phyloP scores from a whole-genome alignment of 2,888 invertebrate genomes.

The Agonopterix arenella region DNA sequence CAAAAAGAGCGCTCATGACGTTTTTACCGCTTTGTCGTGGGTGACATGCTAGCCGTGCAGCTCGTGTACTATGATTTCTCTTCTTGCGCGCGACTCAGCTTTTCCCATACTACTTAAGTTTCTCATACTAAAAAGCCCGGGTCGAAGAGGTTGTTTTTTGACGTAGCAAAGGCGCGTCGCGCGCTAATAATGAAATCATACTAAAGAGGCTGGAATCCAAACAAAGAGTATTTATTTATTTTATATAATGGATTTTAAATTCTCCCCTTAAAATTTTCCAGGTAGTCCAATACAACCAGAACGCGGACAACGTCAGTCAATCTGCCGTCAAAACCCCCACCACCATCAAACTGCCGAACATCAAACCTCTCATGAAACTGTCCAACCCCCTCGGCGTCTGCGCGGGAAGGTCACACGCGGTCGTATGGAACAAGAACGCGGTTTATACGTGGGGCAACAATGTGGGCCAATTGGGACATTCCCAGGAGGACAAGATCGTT shows the following conservation, averaged over 20 bases:
- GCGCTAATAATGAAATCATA: too few species aligned
- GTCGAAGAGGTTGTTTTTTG: too few species aligned
- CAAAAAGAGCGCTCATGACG: too few species aligned
- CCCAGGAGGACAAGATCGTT: slow-evolving; percentile 61
- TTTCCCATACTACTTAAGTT: too few species aligned
- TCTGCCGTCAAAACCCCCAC: slow-evolving; percentile 49
- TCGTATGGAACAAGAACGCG: slow-evolving; percentile 77
- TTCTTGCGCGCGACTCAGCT: too few species aligned
- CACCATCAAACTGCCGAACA: slow-evolving; percentile 41
- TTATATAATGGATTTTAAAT: background rate
- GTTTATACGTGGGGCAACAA: slow-evolving; percentile 90
- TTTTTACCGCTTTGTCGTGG: too few species aligned
- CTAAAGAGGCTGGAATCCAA: too few species aligned
- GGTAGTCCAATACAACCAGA: slow-evolving; percentile 59
- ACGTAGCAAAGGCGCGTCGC: too few species aligned
- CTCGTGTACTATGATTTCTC: too few species aligned
- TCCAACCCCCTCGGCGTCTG: slow-evolving; percentile 72
- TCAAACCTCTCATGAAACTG: slow-evolving; percentile 49
- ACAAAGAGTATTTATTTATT: too few species aligned
- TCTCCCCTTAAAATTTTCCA: slow-evolving; percentile 18
- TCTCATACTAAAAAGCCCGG: too few species aligned
- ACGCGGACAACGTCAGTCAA: slow-evolving; percentile 49
- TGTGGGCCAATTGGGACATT: slow-evolving; percentile 88
- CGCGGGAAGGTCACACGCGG: slow-evolving; percentile 84
- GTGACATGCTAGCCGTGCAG: too few species aligned